Conservation (phyloP, 2,113 vertebrate species). For the Ophiodon elongatus region DNA sequence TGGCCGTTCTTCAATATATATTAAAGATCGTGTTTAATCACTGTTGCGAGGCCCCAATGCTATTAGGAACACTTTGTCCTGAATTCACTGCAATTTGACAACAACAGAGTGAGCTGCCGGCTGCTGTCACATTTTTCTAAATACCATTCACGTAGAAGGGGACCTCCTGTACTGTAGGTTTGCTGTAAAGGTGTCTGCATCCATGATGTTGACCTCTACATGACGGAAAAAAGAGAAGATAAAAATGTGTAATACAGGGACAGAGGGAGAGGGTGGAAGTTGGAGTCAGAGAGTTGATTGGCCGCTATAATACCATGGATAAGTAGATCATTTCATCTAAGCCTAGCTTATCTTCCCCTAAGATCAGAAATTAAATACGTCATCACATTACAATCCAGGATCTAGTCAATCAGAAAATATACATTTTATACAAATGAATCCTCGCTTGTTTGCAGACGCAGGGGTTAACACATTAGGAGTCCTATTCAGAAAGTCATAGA, state of each 20-base stretch:
- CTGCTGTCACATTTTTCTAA: conserved; percentile 39
- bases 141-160: conserved; percentile 36
- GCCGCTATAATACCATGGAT: conserved; percentile 71
- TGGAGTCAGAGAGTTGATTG: conserved; percentile 56
- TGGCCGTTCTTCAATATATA: conserved; percentile 77
- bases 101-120: conserved; percentile 13
- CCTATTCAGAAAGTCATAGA: conserved; percentile 59
- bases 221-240: neutral
- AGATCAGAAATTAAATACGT: conserved; percentile 78
- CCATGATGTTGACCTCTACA: conserved; percentile 56
- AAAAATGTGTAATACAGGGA: conserved; percentile 5
- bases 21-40: conserved; percentile 84
- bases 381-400: conserved; percentile 71
- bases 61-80: conserved; percentile 40
- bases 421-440: conserved; percentile 73
- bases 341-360: conserved; percentile 70
- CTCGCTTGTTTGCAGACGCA: conserved; percentile 37
- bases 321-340: conserved; percentile 73
- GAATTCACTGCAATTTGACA: conserved; percentile 36
- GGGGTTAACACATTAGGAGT: conserved; percentile 68
- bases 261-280: conserved; percentile 5
- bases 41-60: conserved; percentile 26
- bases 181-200: conserved; percentile 38
- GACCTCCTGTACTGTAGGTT: conserved; percentile 4
- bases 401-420: conserved; percentile 71